phyloP scores from a whole-genome alignment of 2,888 invertebrate genomes.

The Dynastes grantii region DNA sequence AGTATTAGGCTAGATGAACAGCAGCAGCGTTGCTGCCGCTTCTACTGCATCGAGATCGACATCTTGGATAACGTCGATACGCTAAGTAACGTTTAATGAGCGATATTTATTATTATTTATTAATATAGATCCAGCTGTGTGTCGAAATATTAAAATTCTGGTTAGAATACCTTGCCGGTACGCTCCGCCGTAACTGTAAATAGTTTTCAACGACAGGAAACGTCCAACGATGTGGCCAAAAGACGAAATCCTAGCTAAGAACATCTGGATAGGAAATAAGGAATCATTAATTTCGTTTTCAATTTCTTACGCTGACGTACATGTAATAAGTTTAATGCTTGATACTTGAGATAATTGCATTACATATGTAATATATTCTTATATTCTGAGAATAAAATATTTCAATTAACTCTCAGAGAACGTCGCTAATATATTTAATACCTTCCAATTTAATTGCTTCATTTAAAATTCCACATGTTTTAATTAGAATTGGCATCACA shows the following conservation, averaged over 20 bases:
- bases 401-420: background rate
- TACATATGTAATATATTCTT: too few species aligned
- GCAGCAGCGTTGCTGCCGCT: background rate
- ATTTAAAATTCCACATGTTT: too few species aligned
- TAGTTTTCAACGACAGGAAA: background rate
- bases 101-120: slow-evolving; percentile 29
- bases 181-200: background rate
- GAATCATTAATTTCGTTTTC: slow-evolving; percentile 14
- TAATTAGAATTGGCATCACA: too few species aligned
- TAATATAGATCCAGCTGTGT: slow-evolving; percentile 29
- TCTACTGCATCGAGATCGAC: background rate
- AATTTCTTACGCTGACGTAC: background rate
- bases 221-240: background rate
- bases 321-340: background rate
- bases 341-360: too few species aligned
- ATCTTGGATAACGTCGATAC: slow-evolving; percentile 12
- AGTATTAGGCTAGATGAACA: too few species aligned
- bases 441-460: too few species aligned
- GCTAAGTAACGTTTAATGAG: slow-evolving; percentile 34
- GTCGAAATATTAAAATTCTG: slow-evolving; percentile 17
- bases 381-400: background rate
- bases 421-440: too few species aligned
- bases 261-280: background rate
- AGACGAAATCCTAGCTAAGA: background rate
- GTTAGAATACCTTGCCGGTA: background rate